Base-by-base conservation (phyloP, 2,113 vertebrate species). In the Podiceps cristatus region DNA sequence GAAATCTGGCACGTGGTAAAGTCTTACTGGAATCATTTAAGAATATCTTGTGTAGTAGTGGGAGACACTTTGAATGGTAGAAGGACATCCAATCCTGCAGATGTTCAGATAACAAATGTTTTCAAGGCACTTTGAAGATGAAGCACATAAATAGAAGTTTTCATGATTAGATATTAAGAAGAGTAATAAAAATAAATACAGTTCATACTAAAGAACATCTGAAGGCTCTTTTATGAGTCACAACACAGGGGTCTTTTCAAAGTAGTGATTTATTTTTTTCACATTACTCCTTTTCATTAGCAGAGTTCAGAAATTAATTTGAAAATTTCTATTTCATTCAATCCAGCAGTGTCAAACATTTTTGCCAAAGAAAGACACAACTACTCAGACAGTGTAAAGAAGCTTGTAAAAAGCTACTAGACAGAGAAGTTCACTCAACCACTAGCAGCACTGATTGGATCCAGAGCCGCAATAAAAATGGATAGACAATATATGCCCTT, bases 101-200 rank as follows among this genome's bases (percentile, higher is more conserved):
- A 96, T 89, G 47, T 78, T 93, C 75, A 84, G 94, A 63, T 84
- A 95, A 76, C 52, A 95, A 94, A 84, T 84, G 52, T 88, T 95
- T 96, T 71, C 79, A 91, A 88, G 88, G 68, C 33, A 86, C 93
- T 97, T 93, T 92, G 83, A 95, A 91, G 86, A 89, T 62, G 40
- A 87, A 59, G 68, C 58, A 89, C 68, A 80, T 84, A 93, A 94
- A 96, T 86, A 86, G 56, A 89, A 90, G 56, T 49, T 82, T 93
- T 96, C 84, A 82, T 94, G 96, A 95, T 44, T 88, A 92, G 93
- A 86, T 93, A 95, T 90, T 87, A 96, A 47, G 60, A 93, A 66
- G 15, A 69, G 58, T 50, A 95, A 85, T 93, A 93, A 96, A 96
- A 94, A 66, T 44, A 90, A 93, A 80, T 81, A 71, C 49, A 49